Evolutionary conservation across 2,888 invertebrate species (phyloP), one percentile per base, ranked within the genome.

Genomic region (Phrixothrix hirtus): DNA sequence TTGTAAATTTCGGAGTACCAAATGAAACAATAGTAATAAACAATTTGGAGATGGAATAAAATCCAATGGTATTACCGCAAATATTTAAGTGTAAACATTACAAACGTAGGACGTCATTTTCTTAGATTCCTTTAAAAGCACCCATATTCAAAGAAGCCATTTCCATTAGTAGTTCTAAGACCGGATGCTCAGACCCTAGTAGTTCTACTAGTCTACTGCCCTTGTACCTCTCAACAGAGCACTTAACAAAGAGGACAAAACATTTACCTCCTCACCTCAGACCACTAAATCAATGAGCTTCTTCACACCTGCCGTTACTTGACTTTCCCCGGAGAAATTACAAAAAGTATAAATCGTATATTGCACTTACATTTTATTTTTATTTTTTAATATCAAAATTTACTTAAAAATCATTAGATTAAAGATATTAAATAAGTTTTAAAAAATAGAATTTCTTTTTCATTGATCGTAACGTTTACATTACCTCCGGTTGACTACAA

Each of bases 201-300:
- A n/a, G n/a, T n/a, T 21, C 21, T 25, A 37, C 38, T 37, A 31
- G 35, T 43, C 43, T 27, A 15, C 42, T 39, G 26, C 37, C 48
- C 49, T 37, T 41, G 26, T 21, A 37, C 43, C 46, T 36, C 46
- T 49, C 52, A 25, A 48, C 48, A 54, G 27, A 38, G 45, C 49
- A 46, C 57, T 57, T 49, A 53, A 57, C 53, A 54, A 46, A 50
- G 50, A 53, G 49, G 57, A 57, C 53, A 57, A 57, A 57, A 57
- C 57, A 49, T 53, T 57, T 57, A 53, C 53, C 49, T 36, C 53
- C 53, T 57, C 53, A 53, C 50, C 53, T 57, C 48, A 50, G 46
- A 57, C 53, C 53, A 49, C 45, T 57, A 57, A 57, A 57, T 57
- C 57, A 57, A 57, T 57, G 53, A 32, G 43, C 45, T 44, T 46